Percentiles rank a stretch among this genome's conserved stretches.
Conservation (phyloP, 1,140 invertebrate species). For the Saccostrea cuccullata region DNA sequence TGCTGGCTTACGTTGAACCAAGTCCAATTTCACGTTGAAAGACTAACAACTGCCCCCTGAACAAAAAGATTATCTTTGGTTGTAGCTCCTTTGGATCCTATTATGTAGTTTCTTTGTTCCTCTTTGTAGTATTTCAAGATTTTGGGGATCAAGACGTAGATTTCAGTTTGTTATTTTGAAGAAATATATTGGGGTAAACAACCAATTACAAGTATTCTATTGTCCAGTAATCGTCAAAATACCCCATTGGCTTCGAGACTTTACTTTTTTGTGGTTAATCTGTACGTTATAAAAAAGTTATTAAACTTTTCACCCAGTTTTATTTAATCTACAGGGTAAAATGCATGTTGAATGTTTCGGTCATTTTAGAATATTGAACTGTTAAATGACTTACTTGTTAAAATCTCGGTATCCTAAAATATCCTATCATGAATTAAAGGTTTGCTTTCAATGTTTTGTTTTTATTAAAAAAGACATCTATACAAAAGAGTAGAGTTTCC, state of each 20-base stretch:
- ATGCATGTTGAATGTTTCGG: not conserved
- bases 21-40: constrained; percentile 12
- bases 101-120: constrained; percentile 20
- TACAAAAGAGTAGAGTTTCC: not conserved
- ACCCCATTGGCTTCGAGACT: not conserved
- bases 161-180: not conserved
- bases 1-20: not conserved
- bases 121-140: constrained; percentile 24
- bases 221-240: not conserved
- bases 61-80: constrained; percentile 16
- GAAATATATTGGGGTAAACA: not conserved
- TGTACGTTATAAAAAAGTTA: constrained; percentile 13
- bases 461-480: not conserved
- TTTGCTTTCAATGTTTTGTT: not conserved
- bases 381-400: not conserved
- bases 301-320: constrained; percentile 33
- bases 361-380: constrained; percentile 20
- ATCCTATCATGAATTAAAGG: not conserved
- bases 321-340: not conserved
- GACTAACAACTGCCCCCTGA: constrained; percentile 17
- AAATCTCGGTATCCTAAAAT: not conserved
- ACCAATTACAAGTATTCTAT: constrained; percentile 5
- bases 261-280: not conserved
- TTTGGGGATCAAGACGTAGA: not conserved
- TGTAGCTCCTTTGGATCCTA: not conserved